Evolutionary conservation across 2,888 invertebrate species (phyloP).

Genomic region (Choreutis nemorana): DNA sequence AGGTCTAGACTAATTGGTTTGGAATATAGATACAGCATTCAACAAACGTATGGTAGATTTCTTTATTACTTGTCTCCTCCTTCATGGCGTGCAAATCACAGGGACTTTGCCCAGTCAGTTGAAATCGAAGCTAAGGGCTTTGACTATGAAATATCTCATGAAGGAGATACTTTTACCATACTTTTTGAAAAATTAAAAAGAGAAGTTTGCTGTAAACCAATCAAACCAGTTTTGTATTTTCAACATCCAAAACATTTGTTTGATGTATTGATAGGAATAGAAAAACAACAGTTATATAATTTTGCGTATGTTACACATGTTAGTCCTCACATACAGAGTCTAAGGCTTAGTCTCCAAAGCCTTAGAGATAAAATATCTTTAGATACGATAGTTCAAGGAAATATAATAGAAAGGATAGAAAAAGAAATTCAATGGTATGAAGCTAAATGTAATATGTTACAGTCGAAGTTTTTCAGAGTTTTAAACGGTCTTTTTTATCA

Average conservation of each 20-base stretch:
- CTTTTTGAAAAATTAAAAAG: conserved; percentile 35
- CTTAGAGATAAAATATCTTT: conserved; percentile 43
- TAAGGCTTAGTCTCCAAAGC: conserved; percentile 45
- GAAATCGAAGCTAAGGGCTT: conserved; percentile 55
- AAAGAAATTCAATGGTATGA: conserved; percentile 44
- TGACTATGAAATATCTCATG: conserved; percentile 34
- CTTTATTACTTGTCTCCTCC: conserved; percentile 72
- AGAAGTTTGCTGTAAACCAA: conserved; percentile 23
- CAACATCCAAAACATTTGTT: conserved; percentile 60
- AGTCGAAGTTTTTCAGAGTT: conserved; percentile 61
- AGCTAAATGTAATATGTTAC: conserved; percentile 51
- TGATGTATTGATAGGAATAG: conserved; percentile 66
- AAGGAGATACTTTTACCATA: conserved; percentile 42
- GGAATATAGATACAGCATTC: conserved; percentile 69
- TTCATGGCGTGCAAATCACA: conserved; percentile 63
- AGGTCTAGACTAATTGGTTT: conserved; percentile 62
- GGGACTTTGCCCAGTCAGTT: conserved; percentile 49
- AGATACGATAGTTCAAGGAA: conserved; percentile 25
- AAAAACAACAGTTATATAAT: conserved; percentile 70
- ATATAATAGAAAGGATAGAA: conserved; percentile 31
- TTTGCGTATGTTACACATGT: conserved; percentile 68
- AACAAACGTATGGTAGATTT: conserved; percentile 73
- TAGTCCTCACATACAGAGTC: conserved; percentile 53
- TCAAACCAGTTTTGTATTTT: conserved; percentile 66
- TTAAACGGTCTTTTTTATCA: conserved; percentile 65